Base-by-base conservation (phyloP, 1,140 invertebrate species). In the Listronotus oregonensis region DNA sequence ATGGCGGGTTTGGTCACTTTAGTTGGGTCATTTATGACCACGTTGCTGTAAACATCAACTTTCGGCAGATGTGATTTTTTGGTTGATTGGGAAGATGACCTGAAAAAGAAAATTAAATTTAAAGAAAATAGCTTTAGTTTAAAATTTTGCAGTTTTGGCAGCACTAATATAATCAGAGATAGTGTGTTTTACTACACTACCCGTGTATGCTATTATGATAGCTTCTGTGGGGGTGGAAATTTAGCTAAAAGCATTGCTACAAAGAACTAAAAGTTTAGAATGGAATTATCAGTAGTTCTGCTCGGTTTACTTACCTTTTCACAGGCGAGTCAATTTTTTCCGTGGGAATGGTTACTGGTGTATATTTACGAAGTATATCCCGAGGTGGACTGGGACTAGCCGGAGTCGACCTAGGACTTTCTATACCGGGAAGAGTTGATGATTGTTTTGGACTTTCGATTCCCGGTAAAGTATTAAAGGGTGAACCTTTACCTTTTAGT, bases 351-450 rank as follows among this genome's bases (percentile, higher is more conserved):
- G 79, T 73, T 55, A 80, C 74, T 2, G 80, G 79, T 44, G 59
- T 69, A n/a, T n/a, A n/a, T 0, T 50, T 60, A 31, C 27, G 49
- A 27, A 47, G 10, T 43, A 68, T 31, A 64, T 68, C 62, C 69
- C 65, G 7, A 63, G 78, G 73, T 18, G 80, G 79, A 74, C 77
- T 81, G 1, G 81, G 81, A 66, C 80, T 82, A 2, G 75, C 75
- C 3, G 81, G 81, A 6, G 80, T 80, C 40, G 78, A 75, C 0
- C 77, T 43, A 9, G 64, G 54, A 27, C 61, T 63, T 27, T 64
- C 55, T 55, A 37, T 27, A 40, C 27, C 32, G 10, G 32, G 14
- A 55, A 11, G 15, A 51, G 49, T 32, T 3, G 9, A 51, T 3
- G n/a, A 14, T 31, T 51, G 7, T 6, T 27, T 31, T 8, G n/a